phyloP scores from a whole-genome alignment of 2,113 vertebrate species.

The Phalacrocorax aristotelis region DNA sequence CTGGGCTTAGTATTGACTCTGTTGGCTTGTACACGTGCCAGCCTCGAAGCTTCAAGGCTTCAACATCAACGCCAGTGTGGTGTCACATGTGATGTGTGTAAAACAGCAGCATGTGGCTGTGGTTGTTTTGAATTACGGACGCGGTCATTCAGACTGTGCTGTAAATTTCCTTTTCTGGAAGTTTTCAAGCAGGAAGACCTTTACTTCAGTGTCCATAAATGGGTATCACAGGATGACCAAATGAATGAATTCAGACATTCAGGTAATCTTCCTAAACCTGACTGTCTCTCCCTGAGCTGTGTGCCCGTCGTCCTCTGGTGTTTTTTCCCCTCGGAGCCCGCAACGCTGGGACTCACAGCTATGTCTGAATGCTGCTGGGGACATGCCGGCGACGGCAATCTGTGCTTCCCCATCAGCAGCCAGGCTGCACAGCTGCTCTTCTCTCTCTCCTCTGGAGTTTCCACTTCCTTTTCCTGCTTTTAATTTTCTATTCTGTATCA shows the following conservation, averaged over 20 bases:
- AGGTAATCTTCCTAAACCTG: background rate
- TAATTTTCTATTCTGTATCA: background rate
- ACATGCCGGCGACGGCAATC: accelerated
- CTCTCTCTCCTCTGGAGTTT: background rate
- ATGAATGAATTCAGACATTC: background rate
- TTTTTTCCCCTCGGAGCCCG: background rate
- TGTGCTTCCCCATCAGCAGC: background rate
- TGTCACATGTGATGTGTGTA: background rate
- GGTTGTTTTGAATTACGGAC: background rate
- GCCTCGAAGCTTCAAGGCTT: background rate
- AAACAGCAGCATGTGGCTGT: background rate
- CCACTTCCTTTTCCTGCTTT: background rate
- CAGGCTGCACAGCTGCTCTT: background rate
- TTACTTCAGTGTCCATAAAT: background rate
- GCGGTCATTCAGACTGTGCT: background rate
- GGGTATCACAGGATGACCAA: background rate
- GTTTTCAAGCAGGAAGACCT: background rate
- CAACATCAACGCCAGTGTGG: background rate
- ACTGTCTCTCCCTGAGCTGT: background rate
- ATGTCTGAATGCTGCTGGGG: background rate
- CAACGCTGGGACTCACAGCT: background rate
- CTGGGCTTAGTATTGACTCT: background rate
- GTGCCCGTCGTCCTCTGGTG: accelerated
- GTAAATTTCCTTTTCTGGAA: background rate
- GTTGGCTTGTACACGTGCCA: background rate